phyloP scores from a whole-genome alignment of 2,888 invertebrate species.

The Sminthurinus aureus region DNA sequence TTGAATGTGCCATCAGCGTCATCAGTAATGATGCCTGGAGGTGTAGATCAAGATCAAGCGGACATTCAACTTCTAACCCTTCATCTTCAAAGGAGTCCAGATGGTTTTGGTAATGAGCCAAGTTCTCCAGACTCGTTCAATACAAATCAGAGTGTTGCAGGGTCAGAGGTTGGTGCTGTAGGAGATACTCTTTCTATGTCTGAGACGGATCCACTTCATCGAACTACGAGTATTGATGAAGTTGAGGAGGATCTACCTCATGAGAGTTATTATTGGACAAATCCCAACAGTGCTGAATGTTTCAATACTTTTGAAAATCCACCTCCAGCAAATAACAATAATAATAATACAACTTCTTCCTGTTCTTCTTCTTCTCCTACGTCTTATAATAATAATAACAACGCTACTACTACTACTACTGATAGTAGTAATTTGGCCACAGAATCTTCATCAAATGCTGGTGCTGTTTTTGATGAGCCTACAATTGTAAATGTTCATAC shows the following conservation, averaged over 20 bases:
- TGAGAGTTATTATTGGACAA: slow-evolving; percentile 38
- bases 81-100: slow-evolving; percentile 46
- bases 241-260: slow-evolving; percentile 60
- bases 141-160: slow-evolving; percentile 59
- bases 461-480: not conserved
- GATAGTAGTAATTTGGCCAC: not conserved
- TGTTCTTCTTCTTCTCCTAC: not conserved
- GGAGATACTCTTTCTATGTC: slow-evolving; percentile 53
- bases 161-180: slow-evolving; percentile 55
- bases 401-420: not conserved
- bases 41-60: not conserved
- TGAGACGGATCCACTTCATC: slow-evolving; percentile 58
- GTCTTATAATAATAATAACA: not conserved
- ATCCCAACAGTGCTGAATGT: not conserved
- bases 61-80: slow-evolving; percentile 14
- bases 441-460: not conserved
- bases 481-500: not conserved
- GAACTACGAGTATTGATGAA: slow-evolving; percentile 60
- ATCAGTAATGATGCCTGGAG: not conserved
- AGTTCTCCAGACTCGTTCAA: slow-evolving; percentile 60
- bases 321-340: not conserved
- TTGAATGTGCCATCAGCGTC: slow-evolving; percentile 48
- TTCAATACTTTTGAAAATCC: not conserved
- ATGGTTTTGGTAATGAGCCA: slow-evolving; percentile 50
- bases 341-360: not conserved